These are phyloP conservation scores for Grammomys surdaster DNA, from an alignment of 2,113 vertebrate species.

Conservation along the genomic window DNA sequence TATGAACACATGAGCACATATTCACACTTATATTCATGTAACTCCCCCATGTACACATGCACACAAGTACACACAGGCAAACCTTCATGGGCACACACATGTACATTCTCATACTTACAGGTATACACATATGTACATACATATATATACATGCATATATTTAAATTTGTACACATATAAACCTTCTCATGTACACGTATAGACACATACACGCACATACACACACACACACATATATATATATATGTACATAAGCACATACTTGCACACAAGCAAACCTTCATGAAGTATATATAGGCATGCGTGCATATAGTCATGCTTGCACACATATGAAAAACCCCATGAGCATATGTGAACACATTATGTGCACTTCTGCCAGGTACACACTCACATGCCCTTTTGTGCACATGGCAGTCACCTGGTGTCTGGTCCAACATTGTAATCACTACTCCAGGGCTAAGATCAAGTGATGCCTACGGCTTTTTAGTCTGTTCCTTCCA, in stretches of 20 bases:
- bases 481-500: fast-evolving
- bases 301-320: fast-evolving
- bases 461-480: not conserved
- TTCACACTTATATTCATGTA: not conserved
- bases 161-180: not conserved
- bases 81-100: not conserved
- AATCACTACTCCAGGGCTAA: not conserved
- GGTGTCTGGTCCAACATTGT: fast-evolving
- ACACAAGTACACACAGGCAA: not conserved
- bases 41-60: not conserved
- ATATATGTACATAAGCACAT: not conserved
- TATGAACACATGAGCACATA: not conserved
- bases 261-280: not conserved
- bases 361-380: not conserved
- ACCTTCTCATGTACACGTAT: too few species aligned
- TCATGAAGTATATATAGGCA: fast-evolving
- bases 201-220: not conserved
- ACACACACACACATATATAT: fast-evolving
- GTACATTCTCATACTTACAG: fast-evolving
- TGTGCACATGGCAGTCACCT: not conserved
- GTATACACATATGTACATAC: not conserved
- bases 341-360: not conserved
- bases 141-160: not conserved
- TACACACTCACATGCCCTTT: not conserved
- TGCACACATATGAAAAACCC: not conserved